Conservation (phyloP, 2,888 invertebrate species). For the Tipula vernalis region DNA sequence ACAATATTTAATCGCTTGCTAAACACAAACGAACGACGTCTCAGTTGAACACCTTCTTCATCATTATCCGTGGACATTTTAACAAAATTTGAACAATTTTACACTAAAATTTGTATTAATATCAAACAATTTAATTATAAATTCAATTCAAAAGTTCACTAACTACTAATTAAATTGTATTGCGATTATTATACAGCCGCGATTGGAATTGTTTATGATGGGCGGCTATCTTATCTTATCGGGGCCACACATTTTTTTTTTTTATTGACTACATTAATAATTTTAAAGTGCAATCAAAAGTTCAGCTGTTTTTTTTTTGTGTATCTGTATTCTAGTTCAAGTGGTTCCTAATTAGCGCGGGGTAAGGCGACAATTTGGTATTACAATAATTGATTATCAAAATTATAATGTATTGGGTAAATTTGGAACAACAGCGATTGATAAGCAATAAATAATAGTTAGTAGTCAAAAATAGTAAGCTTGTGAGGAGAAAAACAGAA, state of each 20-base stretch:
- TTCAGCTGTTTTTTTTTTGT: not conserved
- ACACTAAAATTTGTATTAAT: not conserved
- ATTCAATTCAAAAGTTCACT: not conserved
- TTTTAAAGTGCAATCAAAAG: not conserved
- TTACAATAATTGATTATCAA: not conserved
- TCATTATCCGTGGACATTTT: not conserved
- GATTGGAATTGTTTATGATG: not conserved
- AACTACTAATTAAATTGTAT: not conserved
- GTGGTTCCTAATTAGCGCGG: not conserved
- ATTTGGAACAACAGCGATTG: not conserved
- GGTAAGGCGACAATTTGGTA: not conserved
- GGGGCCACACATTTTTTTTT: not conserved
- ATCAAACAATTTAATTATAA: not conserved
- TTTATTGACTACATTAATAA: not conserved
- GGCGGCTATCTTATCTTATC: not conserved
- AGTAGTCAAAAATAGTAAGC: no score
- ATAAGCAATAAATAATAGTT: no score
- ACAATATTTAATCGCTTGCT: not conserved
- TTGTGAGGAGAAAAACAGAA: no score
- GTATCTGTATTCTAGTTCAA: not conserved
- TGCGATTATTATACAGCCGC: not conserved
- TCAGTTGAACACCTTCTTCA: not conserved
- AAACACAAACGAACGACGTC: not conserved
- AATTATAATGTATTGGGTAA: not conserved
- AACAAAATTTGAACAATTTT: not conserved